These are phyloP conservation scores for Cephalopterus ornatus DNA, from an alignment of 2,113 vertebrate species.

Conservation along the genomic window DNA sequence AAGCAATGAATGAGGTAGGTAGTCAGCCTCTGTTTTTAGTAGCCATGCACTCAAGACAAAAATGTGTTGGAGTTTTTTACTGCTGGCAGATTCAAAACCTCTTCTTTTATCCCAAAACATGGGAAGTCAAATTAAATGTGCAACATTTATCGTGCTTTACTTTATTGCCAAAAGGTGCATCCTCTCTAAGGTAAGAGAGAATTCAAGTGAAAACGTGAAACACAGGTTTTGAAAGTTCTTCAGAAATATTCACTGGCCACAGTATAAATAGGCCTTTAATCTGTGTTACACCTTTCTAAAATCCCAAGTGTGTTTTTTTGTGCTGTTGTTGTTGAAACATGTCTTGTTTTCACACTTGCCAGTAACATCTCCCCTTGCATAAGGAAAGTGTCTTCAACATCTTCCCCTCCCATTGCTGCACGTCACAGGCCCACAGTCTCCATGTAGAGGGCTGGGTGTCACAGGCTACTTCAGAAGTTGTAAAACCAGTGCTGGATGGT, in stretches of 20 bases:
- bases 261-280: neutral
- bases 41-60: neutral
- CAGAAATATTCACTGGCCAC: neutral
- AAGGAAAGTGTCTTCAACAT: neutral
- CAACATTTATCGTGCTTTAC: neutral
- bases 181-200: neutral
- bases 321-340: neutral
- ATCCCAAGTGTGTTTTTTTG: neutral
- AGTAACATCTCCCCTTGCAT: neutral
- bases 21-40: neutral
- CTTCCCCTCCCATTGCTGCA: neutral
- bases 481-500: neutral
- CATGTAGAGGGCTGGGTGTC: neutral
- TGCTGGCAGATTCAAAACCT: neutral
- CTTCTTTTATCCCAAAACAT: neutral
- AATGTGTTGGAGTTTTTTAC: neutral
- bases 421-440: neutral
- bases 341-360: neutral
- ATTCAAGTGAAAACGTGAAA: neutral
- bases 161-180: neutral
- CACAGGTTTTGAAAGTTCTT: neutral
- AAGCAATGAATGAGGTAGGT: neutral
- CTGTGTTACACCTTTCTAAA: neutral
- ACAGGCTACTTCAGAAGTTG: neutral
- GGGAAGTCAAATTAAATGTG: neutral